These are phyloP conservation scores for Silurus meridionalis DNA, from an alignment of 2,113 vertebrate species.

Conservation along the genomic window DNA sequence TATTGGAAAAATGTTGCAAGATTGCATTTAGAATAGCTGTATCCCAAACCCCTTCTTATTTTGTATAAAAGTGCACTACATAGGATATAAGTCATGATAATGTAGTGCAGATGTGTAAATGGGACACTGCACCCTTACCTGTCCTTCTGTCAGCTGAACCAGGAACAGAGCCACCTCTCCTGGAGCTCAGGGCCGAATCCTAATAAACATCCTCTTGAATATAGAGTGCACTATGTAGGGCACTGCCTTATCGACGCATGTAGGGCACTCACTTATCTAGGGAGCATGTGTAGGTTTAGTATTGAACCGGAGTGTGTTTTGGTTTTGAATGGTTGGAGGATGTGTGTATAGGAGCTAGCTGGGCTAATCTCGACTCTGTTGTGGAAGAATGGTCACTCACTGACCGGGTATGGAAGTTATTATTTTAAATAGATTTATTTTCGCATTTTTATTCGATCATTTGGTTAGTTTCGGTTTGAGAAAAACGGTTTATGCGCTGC, in stretches of 20 bases:
- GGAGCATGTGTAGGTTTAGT: not conserved
- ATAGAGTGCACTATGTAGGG: not conserved
- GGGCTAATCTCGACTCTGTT: conserved; percentile 6
- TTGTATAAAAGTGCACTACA: not conserved
- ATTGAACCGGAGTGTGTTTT: conserved; percentile 51
- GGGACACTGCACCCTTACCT: not conserved
- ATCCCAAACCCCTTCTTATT: not conserved
- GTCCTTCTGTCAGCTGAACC: not conserved
- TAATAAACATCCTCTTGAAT: not conserved
- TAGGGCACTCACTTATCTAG: not conserved
- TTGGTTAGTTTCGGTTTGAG: not conserved
- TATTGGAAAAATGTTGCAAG: too few species aligned
- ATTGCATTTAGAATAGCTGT: not conserved
- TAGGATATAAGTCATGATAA: not conserved
- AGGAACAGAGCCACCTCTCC: not conserved
- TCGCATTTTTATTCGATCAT: not conserved
- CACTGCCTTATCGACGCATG: not conserved
- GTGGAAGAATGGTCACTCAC: conserved; percentile 15
- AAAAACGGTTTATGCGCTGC: not conserved
- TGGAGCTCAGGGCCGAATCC: conserved; percentile 6
- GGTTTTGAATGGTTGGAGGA: conserved; percentile 63
- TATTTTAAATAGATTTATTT: not conserved
- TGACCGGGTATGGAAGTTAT: not conserved
- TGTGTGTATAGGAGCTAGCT: conserved; percentile 47
- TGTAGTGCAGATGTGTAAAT: not conserved